Evolutionary conservation across 2,797 vertebrate genomes (phyloP), one percentile per base, ranked within the genome.

Genomic region (Danio albolineatus): DNA sequence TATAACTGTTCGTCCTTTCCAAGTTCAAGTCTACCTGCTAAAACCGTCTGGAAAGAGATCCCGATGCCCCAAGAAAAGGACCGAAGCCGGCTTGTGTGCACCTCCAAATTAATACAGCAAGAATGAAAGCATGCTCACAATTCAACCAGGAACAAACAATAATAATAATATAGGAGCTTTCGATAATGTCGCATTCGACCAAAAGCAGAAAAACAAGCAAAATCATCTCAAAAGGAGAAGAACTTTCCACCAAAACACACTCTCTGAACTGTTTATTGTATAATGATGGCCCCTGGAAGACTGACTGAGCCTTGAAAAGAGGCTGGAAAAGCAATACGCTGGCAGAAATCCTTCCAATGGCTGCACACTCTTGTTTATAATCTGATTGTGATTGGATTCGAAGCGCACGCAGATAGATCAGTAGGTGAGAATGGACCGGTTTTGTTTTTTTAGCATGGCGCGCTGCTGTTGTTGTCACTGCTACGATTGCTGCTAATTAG

Each of bases 401-500:
- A 51, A 71, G 9, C 51, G 71, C 71, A 48, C n/a, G 10, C 43
- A 6, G 43, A 75, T 38, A 46, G 44, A 56, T 39, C 21, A 36
- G 57, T 48, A 60, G 72, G 69, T 61, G 79, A 86, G 84, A 80
- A 86, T 39, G 0, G 87, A 87, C 84, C 88, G 88, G 89, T 28
- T 28, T 28, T 28, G 28, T 91, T 91, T 87, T 93, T 91, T 91
- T 90, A 92, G 89, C 92, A 94, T 94, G 91, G 92, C 93, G 28
- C 3, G 28, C 28, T 94, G 95, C 93, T 94, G 95, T 54, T 77
- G 59, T 69, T 54, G 73, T 77, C 94, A 94, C 95, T 96, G 94
- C 94, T 95, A 93, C 90, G 91, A 91, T 91, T 94, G 94, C 95
- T 96, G 94, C 95, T 97, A 94, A 81, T 91, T 84, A 90, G 88